phyloP scores from a whole-genome alignment of 2,888 invertebrate genomes.

The Drosophila stalkeri region DNA sequence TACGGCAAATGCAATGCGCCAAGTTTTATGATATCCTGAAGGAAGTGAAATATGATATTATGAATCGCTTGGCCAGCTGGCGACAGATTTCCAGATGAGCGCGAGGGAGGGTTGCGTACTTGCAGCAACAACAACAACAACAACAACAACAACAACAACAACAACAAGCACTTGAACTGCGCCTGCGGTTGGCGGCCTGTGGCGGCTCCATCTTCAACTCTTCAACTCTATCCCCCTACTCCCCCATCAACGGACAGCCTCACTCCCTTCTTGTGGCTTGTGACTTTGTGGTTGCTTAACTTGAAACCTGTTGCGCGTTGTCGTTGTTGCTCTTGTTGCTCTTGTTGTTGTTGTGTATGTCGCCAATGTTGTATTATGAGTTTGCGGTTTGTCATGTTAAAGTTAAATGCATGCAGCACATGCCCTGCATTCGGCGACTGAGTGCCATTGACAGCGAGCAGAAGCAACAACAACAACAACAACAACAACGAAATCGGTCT shows the following conservation, averaged over 20 bases:
- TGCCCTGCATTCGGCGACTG: conserved; percentile 79
- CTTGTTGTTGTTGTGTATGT: conserved; percentile 60
- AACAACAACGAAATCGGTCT: conserved; percentile 42
- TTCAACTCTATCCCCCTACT: conserved; percentile 5
- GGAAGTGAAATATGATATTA: conserved; percentile 85
- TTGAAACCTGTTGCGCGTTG: conserved; percentile 69
- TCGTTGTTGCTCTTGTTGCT: conserved; percentile 18
- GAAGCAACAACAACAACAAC: conserved; percentile 36
- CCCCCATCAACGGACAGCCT: not conserved
- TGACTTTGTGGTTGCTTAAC: conserved; percentile 65
- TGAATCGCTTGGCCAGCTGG: conserved; percentile 77
- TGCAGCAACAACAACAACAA: conserved; percentile 14
- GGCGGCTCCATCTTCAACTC: conserved; percentile 53
- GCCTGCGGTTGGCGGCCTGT: conserved; percentile 45
- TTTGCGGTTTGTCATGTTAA: conserved; percentile 81
- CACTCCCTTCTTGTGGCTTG: conserved; percentile 37
- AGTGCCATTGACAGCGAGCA: conserved; percentile 74
- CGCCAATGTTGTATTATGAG: conserved; percentile 75
- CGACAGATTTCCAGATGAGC: conserved; percentile 69
- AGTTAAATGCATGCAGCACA: conserved; percentile 80
- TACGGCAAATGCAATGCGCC: conserved; percentile 69
- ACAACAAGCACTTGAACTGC: conserved; percentile 33
- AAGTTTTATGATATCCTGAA: conserved; percentile 85
- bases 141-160: conserved; percentile 21
- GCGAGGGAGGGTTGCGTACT: conserved; percentile 49